Percentiles rank a stretch among this genome's conserved stretches.
phyloP scores from a whole-genome alignment of 35 echinoderm and acorn worm genomes.

The Chiridota heheva region DNA sequence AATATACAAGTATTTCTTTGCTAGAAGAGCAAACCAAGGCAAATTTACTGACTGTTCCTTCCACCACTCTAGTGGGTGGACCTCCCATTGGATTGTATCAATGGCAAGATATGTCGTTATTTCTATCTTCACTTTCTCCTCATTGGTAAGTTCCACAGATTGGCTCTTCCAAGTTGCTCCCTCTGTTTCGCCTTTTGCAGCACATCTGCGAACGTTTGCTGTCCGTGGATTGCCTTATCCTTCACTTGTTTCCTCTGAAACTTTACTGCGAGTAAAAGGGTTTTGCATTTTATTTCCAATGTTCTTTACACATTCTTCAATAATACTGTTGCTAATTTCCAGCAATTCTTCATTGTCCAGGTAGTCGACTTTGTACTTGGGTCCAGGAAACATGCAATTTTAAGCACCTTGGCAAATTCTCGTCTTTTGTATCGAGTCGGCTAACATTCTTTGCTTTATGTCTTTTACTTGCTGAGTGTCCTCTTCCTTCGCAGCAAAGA shows the following conservation, averaged over 20 bases:
- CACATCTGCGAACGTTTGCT: conserved; percentile 6
- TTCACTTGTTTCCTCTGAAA: too few species aligned
- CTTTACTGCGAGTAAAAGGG: too few species aligned
- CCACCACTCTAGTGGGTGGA: conserved; percentile 22
- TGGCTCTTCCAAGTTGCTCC: not conserved
- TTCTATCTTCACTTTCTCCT: conserved; percentile 6
- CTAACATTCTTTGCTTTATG: conserved; percentile 12
- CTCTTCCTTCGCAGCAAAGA: conserved; percentile 11
- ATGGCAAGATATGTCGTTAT: not conserved
- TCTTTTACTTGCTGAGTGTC: not conserved
- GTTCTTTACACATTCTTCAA: too few species aligned
- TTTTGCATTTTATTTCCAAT: too few species aligned
- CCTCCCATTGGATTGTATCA: not conserved
- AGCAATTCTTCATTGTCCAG: conserved; percentile 5
- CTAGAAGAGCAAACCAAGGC: conserved; percentile 29
- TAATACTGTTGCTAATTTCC: too few species aligned
- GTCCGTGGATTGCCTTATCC: too few species aligned
- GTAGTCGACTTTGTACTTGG: not conserved
- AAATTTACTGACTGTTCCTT: not conserved
- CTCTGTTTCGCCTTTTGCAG: conserved; percentile 14
- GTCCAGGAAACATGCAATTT: conserved; percentile 4
- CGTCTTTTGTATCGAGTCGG: conserved; percentile 16
- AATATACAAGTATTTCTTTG: conserved; percentile 14
- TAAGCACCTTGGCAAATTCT: not conserved
- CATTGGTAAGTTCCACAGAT: not conserved